phyloP scores from a whole-genome alignment of 2,113 vertebrate species.

The Ramphastos sulfuratus region DNA sequence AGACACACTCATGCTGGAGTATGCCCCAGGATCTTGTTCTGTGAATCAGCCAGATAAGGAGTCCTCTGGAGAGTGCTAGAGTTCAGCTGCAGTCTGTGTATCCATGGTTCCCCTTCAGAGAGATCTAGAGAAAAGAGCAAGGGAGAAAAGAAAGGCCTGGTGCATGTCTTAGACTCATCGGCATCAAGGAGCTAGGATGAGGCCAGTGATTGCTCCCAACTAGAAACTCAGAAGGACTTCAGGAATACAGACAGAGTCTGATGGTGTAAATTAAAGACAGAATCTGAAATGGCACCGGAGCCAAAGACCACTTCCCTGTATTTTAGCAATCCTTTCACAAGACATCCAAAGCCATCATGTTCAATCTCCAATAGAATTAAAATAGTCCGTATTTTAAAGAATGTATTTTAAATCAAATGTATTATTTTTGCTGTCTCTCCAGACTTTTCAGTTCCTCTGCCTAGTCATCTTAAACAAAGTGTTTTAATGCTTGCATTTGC shows the following conservation, averaged over 20 bases:
- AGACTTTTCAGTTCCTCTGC: not conserved
- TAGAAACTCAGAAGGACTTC: not conserved
- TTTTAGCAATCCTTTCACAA: not conserved
- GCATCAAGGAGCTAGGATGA: not conserved
- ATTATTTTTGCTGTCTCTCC: not conserved
- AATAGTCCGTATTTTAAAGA: not conserved
- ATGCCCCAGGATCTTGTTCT: not conserved
- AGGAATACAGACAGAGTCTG: not conserved
- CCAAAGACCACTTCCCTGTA: not conserved
- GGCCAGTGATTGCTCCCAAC: not conserved
- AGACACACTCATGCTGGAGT: not conserved
- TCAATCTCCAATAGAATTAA: not conserved
- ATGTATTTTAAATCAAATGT: not conserved
- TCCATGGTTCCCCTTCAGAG: not conserved
- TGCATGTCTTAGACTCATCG: not conserved
- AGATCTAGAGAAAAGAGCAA: not conserved
- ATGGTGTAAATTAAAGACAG: not conserved
- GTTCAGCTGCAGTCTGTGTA: not conserved
- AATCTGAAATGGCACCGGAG: not conserved
- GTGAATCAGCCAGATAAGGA: not conserved
- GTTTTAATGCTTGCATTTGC: not conserved
- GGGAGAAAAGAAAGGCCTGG: not conserved
- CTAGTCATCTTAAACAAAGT: not conserved
- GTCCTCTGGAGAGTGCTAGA: not conserved
- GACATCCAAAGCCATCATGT: not conserved